Evolutionary conservation across 2,797 vertebrate genomes (phyloP), one percentile per base, ranked within the genome.

Genomic region (Botia almorhae): DNA sequence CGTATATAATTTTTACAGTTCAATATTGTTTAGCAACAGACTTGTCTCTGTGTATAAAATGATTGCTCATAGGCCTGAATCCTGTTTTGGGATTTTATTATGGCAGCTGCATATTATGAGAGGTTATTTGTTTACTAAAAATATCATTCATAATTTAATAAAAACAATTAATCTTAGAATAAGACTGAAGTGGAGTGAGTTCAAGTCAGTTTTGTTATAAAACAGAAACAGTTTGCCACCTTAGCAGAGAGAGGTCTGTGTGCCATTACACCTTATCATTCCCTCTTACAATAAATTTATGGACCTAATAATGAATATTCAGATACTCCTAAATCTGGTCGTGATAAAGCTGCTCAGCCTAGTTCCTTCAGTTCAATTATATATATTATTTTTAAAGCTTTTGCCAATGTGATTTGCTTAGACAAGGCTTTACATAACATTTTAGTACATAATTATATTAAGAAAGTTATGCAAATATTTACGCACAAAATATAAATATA

Each of bases 241-340:
- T 87, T 82, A 85, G 87, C 82, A 83, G 81, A 12, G 23, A 58
- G 19, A 58, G 55, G n/a, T 16, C 11, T 82, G 90, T 87, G 33
- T 7, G 36, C 36, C 92, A 91, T 92, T 91, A 92, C 92, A 92
- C 89, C 92, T 92, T 92, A 93, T 93, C 90, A 91, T 92, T 93
- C 93, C 93, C 92, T 92, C 91, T 90, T 84, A 83, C 88, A 86
- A 89, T 91, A 92, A 92, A 93, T 93, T 89, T 87, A 83, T 90
- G 83, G 90, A 92, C 92, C 93, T 89, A 93, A 94, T 94, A 93
- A 94, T 93, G 90, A 78, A 93, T 83, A 83, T 33, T 78, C 64
- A 88, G 90, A 92, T 91, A 90, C 90, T 87, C 89, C 91, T 90
- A 89, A 89, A 89, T 61, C 13, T 29, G 21, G 21, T 60, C 4